Evolutionary conservation across 1,140 invertebrate genomes (phyloP).

Genomic region (Drosophila subpulchrella): DNA sequence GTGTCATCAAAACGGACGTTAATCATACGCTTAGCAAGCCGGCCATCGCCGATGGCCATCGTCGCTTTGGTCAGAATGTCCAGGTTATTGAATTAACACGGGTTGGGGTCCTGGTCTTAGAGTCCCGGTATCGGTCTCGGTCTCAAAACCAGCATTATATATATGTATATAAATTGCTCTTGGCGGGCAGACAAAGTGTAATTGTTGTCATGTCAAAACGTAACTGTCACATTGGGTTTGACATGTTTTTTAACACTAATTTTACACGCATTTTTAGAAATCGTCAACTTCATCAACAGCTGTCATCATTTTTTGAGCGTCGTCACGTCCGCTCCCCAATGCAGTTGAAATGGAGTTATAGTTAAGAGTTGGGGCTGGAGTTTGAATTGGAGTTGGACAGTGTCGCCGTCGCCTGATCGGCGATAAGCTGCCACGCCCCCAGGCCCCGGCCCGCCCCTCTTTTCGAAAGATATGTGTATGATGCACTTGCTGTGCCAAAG

Average conservation of each 20-base stretch:
- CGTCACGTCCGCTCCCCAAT: conserved; percentile 64
- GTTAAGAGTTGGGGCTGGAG: neutral
- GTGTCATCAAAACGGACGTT: conserved; percentile 81
- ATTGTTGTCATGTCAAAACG: conserved; percentile 79
- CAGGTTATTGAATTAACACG: conserved; percentile 74
- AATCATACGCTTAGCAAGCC: conserved; percentile 80
- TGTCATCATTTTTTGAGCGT: conserved; percentile 78
- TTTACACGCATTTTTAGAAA: conserved; percentile 83
- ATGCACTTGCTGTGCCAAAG: conserved; percentile 53
- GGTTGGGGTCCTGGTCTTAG: conserved; percentile 38
- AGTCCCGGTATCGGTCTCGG: neutral
- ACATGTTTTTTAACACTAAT: conserved; percentile 83
- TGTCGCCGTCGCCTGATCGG: conserved; percentile 61
- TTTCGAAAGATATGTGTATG: conserved; percentile 3
- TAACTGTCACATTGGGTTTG: conserved; percentile 79
- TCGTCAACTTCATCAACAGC: conserved; percentile 81
- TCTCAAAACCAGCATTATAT: conserved; percentile 1
- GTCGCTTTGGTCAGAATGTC: conserved; percentile 58
- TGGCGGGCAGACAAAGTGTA: conserved; percentile 57
- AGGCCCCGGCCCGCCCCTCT: conserved; percentile 11
- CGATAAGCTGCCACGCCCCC: conserved; percentile 67
- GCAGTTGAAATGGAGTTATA: conserved; percentile 12
- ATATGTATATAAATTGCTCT: neutral
- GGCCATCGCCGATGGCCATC: conserved; percentile 67
- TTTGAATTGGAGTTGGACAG: conserved; percentile 32